Base-by-base conservation (phyloP, 2,797 vertebrate species). In the Astyanax mexicanus region DNA sequence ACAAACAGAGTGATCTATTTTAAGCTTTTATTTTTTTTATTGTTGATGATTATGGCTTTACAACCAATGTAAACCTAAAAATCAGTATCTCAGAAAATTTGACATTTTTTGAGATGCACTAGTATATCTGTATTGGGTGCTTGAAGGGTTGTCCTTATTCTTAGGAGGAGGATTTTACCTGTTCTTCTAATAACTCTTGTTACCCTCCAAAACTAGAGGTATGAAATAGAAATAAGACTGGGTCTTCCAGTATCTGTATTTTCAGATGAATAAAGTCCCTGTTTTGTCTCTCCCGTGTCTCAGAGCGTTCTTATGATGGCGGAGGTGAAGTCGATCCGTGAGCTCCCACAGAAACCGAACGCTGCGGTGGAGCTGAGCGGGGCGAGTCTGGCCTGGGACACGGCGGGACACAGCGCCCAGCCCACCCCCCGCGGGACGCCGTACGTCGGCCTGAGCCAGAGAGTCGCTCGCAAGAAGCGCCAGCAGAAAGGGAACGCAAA, bases 241-340 rank as follows among this genome's bases (percentile, higher is more conserved):
- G n/a, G n/a, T n/a, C 54, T 27, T n/a, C 57, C 9, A 0, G 13
- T 32, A 6, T 7, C 47, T 38, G 13, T 19, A 6, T 15, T 7
- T 6, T 1, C 21, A 10, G 19, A 23, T 21, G 8, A n/a, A n/a
- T 51, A 21, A 51, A 9, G 1, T 9, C 6, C 7, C 19, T 21
- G n/a, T 29, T n/a, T 0, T 7, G 49, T 52, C 9, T 40, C 64
- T 72, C 55, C 54, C 32, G 49, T 54, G 7, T 77, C 38, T 54
- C 92, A 97, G 96, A 96, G 95, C 92, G 94, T 98, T 89, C 95
- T 98, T 91, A 88, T 97, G 92, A 93, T 96, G 94, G 95, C 96
- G 27, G 96, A 98, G 94, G 92, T 98, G 85, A 93, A 95, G 85
- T 91, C 92, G 82, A 87, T 95, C 91, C 94, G 92, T 88, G 94